Conservation (phyloP, 2,797 vertebrate genomes). For the Otolemur crassicaudatus region DNA sequence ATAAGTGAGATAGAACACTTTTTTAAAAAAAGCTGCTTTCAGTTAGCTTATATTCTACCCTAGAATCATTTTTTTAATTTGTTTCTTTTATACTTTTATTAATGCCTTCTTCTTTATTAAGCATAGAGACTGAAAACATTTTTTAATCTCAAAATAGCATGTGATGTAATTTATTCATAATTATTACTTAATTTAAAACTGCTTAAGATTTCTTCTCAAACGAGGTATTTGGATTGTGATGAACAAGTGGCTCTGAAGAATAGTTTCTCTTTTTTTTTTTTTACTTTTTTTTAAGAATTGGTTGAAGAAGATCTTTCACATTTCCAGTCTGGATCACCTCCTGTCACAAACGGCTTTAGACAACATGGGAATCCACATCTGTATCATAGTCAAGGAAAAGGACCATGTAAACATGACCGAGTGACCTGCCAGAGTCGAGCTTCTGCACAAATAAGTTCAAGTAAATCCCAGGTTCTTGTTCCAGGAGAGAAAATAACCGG, state of each 20-base stretch:
- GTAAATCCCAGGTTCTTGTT: conserved; percentile 78
- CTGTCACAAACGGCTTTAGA: conserved; percentile 89
- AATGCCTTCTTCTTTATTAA: neutral
- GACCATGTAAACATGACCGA: conserved; percentile 89
- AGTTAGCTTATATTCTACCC: neutral
- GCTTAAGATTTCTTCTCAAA: neutral
- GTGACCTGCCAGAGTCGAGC: conserved; percentile 82
- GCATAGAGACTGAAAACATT: neutral
- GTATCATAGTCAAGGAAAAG: conserved; percentile 94
- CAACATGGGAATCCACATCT: conserved; percentile 88
- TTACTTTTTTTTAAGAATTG: conserved; percentile 76
- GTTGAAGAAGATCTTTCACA: conserved; percentile 77
- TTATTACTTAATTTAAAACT: neutral
- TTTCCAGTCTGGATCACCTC: conserved; percentile 84
- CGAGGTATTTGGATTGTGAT: neutral
- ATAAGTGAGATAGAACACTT: neutral
- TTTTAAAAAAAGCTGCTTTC: neutral
- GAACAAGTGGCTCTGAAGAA: neutral
- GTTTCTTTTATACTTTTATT: neutral
- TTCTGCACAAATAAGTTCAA: conserved; percentile 73
- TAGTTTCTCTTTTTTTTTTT: neutral
- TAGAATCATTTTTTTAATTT: neutral
- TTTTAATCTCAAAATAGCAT: neutral
- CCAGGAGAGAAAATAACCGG: conserved; percentile 76
- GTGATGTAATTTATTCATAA: neutral